Evolutionary conservation across 2,888 invertebrate genomes (phyloP), one percentile per base, ranked within the genome.

Genomic region (Drosophila testacea): DNA sequence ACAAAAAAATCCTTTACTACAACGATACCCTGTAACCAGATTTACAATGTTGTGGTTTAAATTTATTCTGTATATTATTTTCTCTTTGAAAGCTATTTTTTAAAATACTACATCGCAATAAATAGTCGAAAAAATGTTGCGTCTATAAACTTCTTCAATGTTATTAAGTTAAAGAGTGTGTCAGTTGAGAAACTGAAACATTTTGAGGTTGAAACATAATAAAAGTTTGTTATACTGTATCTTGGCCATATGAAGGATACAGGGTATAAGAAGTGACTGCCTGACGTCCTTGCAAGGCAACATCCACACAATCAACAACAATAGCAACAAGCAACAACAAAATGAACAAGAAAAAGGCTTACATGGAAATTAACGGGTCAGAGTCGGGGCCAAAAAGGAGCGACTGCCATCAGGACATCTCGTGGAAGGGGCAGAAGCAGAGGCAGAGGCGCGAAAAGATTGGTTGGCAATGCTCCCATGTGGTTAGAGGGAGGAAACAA

Each of bases 321-420:
- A 44, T 22, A 27, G 44, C 44, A 44, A 39, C 62, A 55, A 55
- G 32, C 73, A 77, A 65, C 63, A 73, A 59, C 69, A 77, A 59
- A 73, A 69, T 71, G 47, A 74, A 68, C 69, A 74, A 81, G 79
- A 75, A 72, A 72, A 67, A 61, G 76, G 85, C 85, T 84, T 82
- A 81, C 85, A 81, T 71, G 83, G 65, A 81, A 79, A 82, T 81
- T 73, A 79, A 22, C 22, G 22, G 22, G 22, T 22, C 22, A 22
- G 22, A 22, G 22, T 22, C 22, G 22, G 22, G 22, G 22, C 9
- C 56, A 16, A 16, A 36, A 30, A 41, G 10, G 13, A 36, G 28
- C n/a, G 38, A 39, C 38, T 39, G 38, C 60, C 22, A 22, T 22
- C 22, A 22, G 22, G 22, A 22, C 22, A 22, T 22, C 22, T 22